These are phyloP conservation scores for Ricordea florida DNA, from an alignment of 92 coral and sea anemone species.

Conservation along the genomic window DNA sequence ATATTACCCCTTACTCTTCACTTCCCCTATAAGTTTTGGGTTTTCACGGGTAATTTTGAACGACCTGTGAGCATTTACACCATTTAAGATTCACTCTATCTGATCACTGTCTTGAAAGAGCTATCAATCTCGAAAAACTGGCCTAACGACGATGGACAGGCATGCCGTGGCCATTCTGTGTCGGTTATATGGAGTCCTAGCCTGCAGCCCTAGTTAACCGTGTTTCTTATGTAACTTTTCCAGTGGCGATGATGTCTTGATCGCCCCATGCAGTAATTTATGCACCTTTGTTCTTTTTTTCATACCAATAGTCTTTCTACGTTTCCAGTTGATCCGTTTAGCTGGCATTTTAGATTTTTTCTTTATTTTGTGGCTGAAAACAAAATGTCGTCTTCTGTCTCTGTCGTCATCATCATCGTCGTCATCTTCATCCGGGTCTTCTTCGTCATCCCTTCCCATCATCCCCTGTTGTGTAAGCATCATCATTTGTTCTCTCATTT, in stretches of 20 bases:
- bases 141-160: no score
- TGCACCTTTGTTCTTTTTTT: not conserved
- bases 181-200: no score
- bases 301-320: not conserved
- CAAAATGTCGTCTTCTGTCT: slow-evolving; percentile 15
- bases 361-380: not conserved
- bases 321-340: slow-evolving; percentile 17
- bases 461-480: slow-evolving; percentile 6
- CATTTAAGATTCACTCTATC: no score
- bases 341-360: not conserved
- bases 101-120: no score
- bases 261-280: not conserved
- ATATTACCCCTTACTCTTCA: no score
- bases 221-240: not conserved
- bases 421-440: slow-evolving; percentile 24
- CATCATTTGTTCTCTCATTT: slow-evolving; percentile 21
- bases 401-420: slow-evolving; percentile 30
- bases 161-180: no score
- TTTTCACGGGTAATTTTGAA: no score
- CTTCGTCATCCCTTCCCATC: slow-evolving; percentile 1
- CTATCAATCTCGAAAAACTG: no score
- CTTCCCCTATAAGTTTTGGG: no score
- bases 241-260: not conserved
- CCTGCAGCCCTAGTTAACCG: no score
- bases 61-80: no score